Evolutionary conservation across 2,888 invertebrate species (phyloP).

Genomic region (Agrochola litura): DNA sequence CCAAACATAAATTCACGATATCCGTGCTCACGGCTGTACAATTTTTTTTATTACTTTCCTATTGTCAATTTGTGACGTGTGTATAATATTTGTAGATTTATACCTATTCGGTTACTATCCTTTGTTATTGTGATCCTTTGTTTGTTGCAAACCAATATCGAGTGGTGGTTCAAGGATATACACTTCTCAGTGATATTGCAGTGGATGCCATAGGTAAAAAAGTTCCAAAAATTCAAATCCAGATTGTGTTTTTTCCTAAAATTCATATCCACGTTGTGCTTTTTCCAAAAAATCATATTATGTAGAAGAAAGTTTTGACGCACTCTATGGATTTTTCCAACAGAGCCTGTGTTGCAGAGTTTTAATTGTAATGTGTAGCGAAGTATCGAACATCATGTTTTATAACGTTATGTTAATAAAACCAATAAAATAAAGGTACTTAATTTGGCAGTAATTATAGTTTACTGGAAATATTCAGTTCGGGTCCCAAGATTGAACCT

Average conservation of each 20-base stretch:
- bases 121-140: conserved; percentile 19
- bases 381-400: not conserved
- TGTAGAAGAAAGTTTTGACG: not conserved
- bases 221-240: not conserved
- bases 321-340: not conserved
- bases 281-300: too few relatives aligned
- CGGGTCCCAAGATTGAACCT: not conserved
- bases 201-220: not conserved
- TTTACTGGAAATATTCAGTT: not conserved
- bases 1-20: too few relatives aligned
- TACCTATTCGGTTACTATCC: not conserved
- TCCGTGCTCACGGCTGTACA: too few relatives aligned
- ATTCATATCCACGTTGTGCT: too few relatives aligned
- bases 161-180: not conserved
- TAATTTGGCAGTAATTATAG: not conserved
- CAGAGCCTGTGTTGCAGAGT: not conserved
- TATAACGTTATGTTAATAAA: not conserved
- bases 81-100: too few relatives aligned
- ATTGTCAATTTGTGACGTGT: too few relatives aligned
- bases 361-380: not conserved
- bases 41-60: not conserved
- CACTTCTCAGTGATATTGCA: not conserved
- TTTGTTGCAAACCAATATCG: not conserved
- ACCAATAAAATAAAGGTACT: not conserved
- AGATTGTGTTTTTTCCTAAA: too few relatives aligned